Percentiles rank a stretch among this genome's conserved stretches.
Evolutionary conservation across 2,888 invertebrate genomes (phyloP).

Genomic region (Pristionchus arcanus): DNA sequence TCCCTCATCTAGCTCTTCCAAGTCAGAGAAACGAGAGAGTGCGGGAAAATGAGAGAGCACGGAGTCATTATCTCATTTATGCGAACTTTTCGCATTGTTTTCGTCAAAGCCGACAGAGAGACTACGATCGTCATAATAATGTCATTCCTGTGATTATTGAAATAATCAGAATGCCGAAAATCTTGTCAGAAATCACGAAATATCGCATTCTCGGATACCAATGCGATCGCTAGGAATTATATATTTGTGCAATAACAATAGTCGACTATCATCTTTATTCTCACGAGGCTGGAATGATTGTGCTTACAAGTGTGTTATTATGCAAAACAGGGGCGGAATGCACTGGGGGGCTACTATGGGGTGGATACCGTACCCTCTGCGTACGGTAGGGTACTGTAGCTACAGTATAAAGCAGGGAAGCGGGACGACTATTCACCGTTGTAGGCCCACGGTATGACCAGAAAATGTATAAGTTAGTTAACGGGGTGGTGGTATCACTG

Average conservation of each 20-base stretch:
- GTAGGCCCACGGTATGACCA: background rate
- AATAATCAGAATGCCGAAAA: too few species aligned
- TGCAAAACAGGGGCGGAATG: background rate
- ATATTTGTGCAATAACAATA: background rate
- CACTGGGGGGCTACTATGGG: background rate
- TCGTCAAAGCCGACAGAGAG: background rate
- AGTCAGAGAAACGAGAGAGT: background rate
- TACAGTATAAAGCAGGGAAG: background rate
- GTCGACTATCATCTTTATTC: slow-evolving; percentile 22
- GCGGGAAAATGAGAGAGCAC: background rate
- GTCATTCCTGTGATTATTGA: background rate
- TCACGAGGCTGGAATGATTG: slow-evolving; percentile 33
- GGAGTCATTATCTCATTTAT: background rate
- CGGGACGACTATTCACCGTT: background rate
- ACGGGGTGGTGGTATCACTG: slow-evolving; percentile 1
- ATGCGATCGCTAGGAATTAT: background rate
- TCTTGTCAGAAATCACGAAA: too few species aligned
- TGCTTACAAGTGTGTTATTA: slow-evolving; percentile 16
- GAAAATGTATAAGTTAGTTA: background rate
- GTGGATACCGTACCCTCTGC: background rate
- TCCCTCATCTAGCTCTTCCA: background rate
- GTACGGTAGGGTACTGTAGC: slow-evolving; percentile 22
- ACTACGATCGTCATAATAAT: background rate
- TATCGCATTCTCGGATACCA: too few species aligned
- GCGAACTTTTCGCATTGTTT: background rate